These are phyloP conservation scores for Dolichotis patagonum DNA, from an alignment of 2,113 vertebrate species.

Conservation along the genomic window DNA sequence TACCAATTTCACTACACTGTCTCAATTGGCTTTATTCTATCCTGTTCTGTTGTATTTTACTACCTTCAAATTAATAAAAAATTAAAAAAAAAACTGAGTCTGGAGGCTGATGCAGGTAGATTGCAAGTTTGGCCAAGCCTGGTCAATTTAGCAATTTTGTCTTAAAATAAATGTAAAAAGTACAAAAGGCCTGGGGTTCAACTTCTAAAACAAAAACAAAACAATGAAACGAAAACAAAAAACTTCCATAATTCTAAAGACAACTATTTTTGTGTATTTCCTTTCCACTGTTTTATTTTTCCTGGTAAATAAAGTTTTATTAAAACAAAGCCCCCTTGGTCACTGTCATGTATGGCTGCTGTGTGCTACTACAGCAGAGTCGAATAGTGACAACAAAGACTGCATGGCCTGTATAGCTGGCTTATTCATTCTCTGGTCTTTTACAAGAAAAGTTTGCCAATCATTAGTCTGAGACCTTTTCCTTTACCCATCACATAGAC, in stretches of 20 bases:
- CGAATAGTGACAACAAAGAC: background rate
- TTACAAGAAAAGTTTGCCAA: background rate
- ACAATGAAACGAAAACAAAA: background rate
- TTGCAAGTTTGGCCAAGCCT: background rate
- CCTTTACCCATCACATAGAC: background rate
- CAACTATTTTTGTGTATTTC: background rate
- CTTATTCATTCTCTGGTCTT: background rate
- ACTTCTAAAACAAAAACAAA: background rate
- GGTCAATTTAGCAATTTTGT: background rate
- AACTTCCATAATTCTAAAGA: background rate
- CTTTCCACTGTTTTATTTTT: background rate
- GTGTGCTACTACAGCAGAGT: background rate
- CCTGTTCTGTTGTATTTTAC: no score
- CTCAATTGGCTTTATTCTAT: no score
- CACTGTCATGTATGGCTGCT: background rate
- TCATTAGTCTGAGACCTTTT: background rate
- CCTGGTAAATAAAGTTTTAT: background rate
- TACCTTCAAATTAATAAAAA: no score
- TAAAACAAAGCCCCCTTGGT: background rate
- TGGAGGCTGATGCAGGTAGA: background rate
- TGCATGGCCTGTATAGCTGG: rapidly evolving
- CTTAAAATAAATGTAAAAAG: background rate
- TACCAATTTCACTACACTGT: no score
- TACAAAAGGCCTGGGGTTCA: background rate
- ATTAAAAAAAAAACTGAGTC: background rate